Evolutionary conservation across 2,113 vertebrate genomes (phyloP), one percentile per base, ranked within the genome.

Genomic region (Ibidorhyncha struthersii): DNA sequence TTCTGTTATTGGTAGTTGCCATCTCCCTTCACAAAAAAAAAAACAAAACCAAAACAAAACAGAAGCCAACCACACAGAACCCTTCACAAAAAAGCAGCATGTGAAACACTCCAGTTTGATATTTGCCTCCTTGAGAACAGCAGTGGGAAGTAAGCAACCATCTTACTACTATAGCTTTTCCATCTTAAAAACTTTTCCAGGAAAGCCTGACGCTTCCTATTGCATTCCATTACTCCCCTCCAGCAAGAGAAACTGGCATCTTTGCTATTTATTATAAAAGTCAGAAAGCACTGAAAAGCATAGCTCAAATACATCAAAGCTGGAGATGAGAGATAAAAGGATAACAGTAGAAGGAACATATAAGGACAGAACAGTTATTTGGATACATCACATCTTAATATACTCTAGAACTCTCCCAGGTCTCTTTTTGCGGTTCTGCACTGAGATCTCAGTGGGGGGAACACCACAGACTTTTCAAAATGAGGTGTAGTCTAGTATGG

Each of bases 371-470:
- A 63, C 4, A 52, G 13, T 71, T 72, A 52, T n/a, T 74, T 76
- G 52, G 26, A 29, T 41, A 34, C 9, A 10, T 61, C 0, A 0
- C 29, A 38, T 53, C 25, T 74, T 62, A 56, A 45, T 22, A 19
- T 5, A 70, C 10, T 25, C 67, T 27, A 45, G 47, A 81, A 26
- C 32, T 17, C 15, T 55, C 77, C n/a, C 26, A 59, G 52, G 76
- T 79, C 41, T 67, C 45, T 61, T 81, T 36, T 4, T 52, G 70
- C 93, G 29, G 12, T 67, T 80, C 47, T 70, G 49, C 4, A 3
- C 80, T 5, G 26, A 65, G 17, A 55, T 23, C 26, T 62, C 41
- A 7, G 10, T 0, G 0, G 6, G 6, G 4, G 2, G 1, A 61
- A 36, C 43, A 81, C 16, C 3, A 30, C 20, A 91, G 69, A 67